phyloP scores from a whole-genome alignment of 1,140 invertebrate species.

The Apocrypta bakeri region DNA sequence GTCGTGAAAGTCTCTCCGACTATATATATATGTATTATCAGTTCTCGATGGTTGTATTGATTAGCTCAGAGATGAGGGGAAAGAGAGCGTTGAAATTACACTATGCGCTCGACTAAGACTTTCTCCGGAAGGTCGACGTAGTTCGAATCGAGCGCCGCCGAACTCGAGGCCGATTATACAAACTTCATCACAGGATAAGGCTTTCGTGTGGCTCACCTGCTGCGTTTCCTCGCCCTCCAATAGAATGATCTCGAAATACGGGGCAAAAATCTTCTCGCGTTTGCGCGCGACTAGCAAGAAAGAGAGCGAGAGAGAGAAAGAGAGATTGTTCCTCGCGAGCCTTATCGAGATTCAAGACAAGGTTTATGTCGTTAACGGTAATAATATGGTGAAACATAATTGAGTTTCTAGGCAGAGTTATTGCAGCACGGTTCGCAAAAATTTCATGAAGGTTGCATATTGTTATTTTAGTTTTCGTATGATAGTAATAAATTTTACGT shows the following conservation, averaged over 20 bases:
- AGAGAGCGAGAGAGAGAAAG: too few species aligned
- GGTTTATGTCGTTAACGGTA: neutral
- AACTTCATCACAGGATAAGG: neutral
- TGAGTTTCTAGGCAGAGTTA: neutral
- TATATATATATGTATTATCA: conserved; percentile 20
- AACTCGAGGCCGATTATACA: conserved; percentile 22
- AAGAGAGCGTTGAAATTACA: neutral
- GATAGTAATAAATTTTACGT: too few species aligned
- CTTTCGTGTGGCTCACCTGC: conserved; percentile 28
- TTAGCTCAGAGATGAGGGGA: neutral
- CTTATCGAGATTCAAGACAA: neutral
- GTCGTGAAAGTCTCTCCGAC: conserved; percentile 11
- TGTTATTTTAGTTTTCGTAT: too few species aligned
- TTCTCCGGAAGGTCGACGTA: conserved; percentile 10
- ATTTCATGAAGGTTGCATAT: too few species aligned
- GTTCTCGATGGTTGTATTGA: conserved; percentile 37
- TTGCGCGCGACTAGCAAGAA: too few species aligned
- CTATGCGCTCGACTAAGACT: neutral
- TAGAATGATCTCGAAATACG: neutral
- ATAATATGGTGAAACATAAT: neutral
- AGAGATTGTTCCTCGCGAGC: neutral
- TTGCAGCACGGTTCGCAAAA: too few species aligned
- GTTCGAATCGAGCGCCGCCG: conserved; percentile 19
- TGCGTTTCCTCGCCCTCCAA: neutral
- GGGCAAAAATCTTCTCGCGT: neutral